Conservation (phyloP, 1,140 invertebrate species). For the Drosophila subpulchrella region DNA sequence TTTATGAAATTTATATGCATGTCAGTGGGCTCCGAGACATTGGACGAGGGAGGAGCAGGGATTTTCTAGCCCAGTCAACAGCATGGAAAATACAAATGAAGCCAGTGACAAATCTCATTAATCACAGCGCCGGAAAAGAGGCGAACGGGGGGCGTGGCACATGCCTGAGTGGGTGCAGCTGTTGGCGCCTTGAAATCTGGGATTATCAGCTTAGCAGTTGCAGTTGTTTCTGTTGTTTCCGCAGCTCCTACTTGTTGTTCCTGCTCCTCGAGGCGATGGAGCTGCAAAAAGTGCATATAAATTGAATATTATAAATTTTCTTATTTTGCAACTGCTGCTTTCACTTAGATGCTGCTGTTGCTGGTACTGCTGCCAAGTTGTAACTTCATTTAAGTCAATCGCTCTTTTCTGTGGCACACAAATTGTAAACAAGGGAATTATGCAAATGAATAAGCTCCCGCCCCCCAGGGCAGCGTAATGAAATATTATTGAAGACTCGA, state of each 20-base stretch:
- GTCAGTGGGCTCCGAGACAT: slow-evolving; percentile 25
- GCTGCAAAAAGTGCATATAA: slow-evolving; percentile 76
- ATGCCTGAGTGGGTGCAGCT: slow-evolving; percentile 44
- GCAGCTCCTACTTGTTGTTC: slow-evolving; percentile 43
- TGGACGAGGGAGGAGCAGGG: not conserved
- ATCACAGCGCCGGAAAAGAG: slow-evolving; percentile 58
- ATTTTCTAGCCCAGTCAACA: slow-evolving; percentile 59
- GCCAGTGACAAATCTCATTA: slow-evolving; percentile 82
- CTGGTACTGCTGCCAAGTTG: slow-evolving; percentile 62
- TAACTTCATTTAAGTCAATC: slow-evolving; percentile 84
- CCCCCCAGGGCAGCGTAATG: slow-evolving; percentile 33
- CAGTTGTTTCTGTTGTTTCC: slow-evolving; percentile 49
- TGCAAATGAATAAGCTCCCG: slow-evolving; percentile 70
- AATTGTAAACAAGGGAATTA: slow-evolving; percentile 83
- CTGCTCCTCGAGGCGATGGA: slow-evolving; percentile 5
- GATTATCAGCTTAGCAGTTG: slow-evolving; percentile 77
- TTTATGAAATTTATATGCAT: slow-evolving; percentile 79
- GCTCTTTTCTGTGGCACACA: slow-evolving; percentile 50
- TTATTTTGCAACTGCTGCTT: slow-evolving; percentile 64
- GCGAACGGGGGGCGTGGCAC: slow-evolving; percentile 6
- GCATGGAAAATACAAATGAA: slow-evolving; percentile 81
- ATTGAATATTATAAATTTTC: slow-evolving; percentile 83
- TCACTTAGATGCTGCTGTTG: slow-evolving; percentile 57
- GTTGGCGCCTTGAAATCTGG: slow-evolving; percentile 58
- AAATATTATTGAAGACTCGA: slow-evolving; percentile 37